These are phyloP conservation scores for Gadopsis bispinosus DNA, from an alignment of 2,797 vertebrate genomes.

Conservation along the genomic window DNA sequence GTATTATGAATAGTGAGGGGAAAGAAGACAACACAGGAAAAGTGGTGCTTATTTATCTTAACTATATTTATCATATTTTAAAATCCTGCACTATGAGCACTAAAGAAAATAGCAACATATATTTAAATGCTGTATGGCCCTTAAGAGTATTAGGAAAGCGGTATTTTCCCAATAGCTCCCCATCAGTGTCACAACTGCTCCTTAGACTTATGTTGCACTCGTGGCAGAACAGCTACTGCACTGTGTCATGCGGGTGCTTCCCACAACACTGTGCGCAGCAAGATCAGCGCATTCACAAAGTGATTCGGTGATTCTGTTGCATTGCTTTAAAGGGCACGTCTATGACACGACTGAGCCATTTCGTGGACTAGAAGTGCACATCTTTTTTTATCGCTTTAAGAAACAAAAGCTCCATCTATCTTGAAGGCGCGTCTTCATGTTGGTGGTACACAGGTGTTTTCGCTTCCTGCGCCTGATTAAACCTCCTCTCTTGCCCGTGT, in stretches of 20 bases:
- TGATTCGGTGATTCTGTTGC: conserved; percentile 13
- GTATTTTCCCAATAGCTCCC: conserved; percentile 60
- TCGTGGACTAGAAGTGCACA: neutral
- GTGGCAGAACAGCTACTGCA: conserved; percentile 34
- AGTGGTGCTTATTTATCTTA: neutral
- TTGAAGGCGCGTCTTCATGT: neutral
- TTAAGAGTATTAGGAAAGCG: conserved; percentile 14
- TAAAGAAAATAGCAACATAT: conserved; percentile 31
- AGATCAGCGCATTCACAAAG: conserved; percentile 31
- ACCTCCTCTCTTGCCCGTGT: neutral
- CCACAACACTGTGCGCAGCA: conserved; percentile 48
- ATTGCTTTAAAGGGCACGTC: conserved; percentile 25
- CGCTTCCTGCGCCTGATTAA: neutral
- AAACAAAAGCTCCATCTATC: neutral
- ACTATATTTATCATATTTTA: neutral
- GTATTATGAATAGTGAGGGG: neutral
- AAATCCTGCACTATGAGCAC: conserved; percentile 35
- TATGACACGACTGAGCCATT: conserved; percentile 1
- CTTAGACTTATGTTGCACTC: conserved; percentile 62
- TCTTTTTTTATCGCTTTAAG: neutral
- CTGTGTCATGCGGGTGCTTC: conserved; percentile 12
- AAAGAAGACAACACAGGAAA: conserved; percentile 12
- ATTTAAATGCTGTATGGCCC: neutral
- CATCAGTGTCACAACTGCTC: conserved; percentile 60
- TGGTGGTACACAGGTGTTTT: neutral